A percentile compares a stretch with the other conserved stretches of the same genome.
Conservation (phyloP, 2,797 vertebrate genomes). For the Melanotaenia maccullochi region DNA sequence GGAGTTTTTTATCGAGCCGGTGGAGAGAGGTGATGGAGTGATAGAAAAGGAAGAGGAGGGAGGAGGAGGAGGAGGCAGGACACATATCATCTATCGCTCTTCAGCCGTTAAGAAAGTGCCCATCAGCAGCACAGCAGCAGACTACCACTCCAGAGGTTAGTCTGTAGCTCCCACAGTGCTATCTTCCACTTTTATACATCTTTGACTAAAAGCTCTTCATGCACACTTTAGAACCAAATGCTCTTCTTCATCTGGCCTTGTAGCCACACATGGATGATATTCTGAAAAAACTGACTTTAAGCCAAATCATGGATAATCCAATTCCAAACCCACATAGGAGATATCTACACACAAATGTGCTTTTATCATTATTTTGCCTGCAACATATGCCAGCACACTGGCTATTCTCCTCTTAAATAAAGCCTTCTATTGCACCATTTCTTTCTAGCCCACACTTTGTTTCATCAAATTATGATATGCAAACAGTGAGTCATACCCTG, state of each 20-base stretch:
- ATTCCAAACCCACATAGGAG: constrained; percentile 2
- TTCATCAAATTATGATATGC: constrained; percentile 45
- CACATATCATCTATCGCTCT: constrained; percentile 94
- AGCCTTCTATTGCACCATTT: background rate
- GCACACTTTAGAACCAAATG: constrained; percentile 16
- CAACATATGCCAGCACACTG: background rate
- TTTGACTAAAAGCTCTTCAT: constrained; percentile 23
- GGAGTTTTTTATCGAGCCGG: constrained; percentile 97
- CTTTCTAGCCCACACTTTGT: constrained; percentile 27
- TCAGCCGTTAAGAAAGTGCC: constrained; percentile 83
- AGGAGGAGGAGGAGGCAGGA: constrained; percentile 83
- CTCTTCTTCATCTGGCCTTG: background rate
- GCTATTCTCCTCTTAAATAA: background rate
- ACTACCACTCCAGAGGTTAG: constrained; percentile 90
- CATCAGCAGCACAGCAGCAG: constrained; percentile 53
- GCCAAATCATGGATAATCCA: background rate
- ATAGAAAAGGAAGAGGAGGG: constrained; percentile 78
- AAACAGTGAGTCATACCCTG: constrained; percentile 32
- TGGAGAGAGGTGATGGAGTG: constrained; percentile 85
- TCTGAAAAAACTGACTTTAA: background rate
- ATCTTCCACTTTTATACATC: constrained; percentile 17
- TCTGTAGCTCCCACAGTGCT: constrained; percentile 31
- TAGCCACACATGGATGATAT: constrained; percentile 4
- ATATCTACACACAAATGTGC: background rate
- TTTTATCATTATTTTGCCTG: background rate